Percentiles rank a stretch among this genome's conserved stretches.
Evolutionary conservation across 2,888 invertebrate species (phyloP).

Genomic region (Thymelicus sylvestris): DNA sequence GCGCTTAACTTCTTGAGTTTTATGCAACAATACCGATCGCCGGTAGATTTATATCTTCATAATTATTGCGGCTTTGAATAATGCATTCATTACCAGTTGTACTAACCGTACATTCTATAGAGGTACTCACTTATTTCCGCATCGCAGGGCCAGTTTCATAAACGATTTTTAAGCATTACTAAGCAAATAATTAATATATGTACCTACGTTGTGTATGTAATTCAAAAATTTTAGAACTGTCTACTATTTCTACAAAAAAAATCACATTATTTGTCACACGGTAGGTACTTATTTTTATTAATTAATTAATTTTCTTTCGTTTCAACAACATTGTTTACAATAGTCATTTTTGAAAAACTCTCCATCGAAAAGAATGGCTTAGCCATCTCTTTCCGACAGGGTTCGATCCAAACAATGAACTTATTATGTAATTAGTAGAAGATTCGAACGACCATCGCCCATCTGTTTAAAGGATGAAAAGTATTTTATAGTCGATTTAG

Average conservation of each 20-base stretch:
- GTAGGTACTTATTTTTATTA: too few relatives aligned
- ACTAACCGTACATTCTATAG: neutral
- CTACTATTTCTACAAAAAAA: neutral
- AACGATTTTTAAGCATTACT: neutral
- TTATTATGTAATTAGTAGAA: too few relatives aligned
- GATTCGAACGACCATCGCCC: too few relatives aligned
- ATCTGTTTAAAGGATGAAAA: too few relatives aligned
- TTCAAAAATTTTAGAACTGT: neutral
- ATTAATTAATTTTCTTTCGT: too few relatives aligned
- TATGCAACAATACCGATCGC: conserved; percentile 14
- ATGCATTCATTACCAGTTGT: conserved; percentile 26
- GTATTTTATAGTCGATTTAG: too few relatives aligned
- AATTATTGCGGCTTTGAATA: conserved; percentile 28
- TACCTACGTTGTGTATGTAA: neutral
- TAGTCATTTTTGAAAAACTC: too few relatives aligned
- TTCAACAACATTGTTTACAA: too few relatives aligned
- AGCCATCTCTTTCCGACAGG: too few relatives aligned
- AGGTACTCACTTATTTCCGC: conserved; percentile 4
- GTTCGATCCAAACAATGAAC: too few relatives aligned
- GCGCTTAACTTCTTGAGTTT: conserved; percentile 14
- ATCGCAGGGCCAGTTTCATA: conserved; percentile 8
- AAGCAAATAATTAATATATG: neutral
- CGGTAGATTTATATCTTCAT: conserved; percentile 25
- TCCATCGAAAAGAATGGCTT: too few relatives aligned
- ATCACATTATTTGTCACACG: too few relatives aligned